phyloP scores from a whole-genome alignment of 2,797 vertebrate species.

The Allobates femoralis region DNA sequence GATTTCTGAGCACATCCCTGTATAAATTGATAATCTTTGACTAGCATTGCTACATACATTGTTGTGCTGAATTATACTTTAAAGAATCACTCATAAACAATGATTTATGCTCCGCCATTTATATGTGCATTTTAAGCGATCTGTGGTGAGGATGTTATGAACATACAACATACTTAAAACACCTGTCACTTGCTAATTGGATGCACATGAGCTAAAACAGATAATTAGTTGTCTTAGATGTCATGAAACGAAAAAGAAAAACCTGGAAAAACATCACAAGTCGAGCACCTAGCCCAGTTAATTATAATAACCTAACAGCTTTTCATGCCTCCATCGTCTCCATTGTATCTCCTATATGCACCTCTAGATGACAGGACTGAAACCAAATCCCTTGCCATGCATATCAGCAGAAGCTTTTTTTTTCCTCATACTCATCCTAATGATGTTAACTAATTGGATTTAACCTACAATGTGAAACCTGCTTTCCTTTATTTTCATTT shows the following conservation, averaged over 20 bases:
- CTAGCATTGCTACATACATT: neutral
- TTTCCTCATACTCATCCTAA: constrained; percentile 67
- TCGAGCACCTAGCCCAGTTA: constrained; percentile 77
- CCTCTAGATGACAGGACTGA: constrained; percentile 69
- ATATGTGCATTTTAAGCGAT: constrained; percentile 35
- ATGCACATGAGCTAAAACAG: constrained; percentile 84
- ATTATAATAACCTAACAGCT: constrained; percentile 72
- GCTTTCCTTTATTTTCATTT: constrained; percentile 66
- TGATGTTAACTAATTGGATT: constrained; percentile 71
- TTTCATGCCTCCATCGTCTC: constrained; percentile 67
- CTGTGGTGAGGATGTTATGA: constrained; percentile 2
- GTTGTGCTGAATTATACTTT: neutral
- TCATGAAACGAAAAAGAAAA: constrained; percentile 72
- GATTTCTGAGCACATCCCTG: no score
- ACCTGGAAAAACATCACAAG: constrained; percentile 83
- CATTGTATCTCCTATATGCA: constrained; percentile 70
- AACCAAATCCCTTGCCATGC: constrained; percentile 65
- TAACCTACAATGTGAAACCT: constrained; percentile 67
- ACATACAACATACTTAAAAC: constrained; percentile 27
- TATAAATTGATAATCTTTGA: no score
- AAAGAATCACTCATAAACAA: constrained; percentile 7
- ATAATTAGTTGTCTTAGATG: constrained; percentile 84
- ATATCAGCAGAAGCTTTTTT: constrained; percentile 67
- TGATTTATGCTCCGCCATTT: constrained; percentile 26
- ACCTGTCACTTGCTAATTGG: constrained; percentile 81